phyloP scores from a whole-genome alignment of 2,888 invertebrate genomes.

The Dermolepida albohirtum region DNA sequence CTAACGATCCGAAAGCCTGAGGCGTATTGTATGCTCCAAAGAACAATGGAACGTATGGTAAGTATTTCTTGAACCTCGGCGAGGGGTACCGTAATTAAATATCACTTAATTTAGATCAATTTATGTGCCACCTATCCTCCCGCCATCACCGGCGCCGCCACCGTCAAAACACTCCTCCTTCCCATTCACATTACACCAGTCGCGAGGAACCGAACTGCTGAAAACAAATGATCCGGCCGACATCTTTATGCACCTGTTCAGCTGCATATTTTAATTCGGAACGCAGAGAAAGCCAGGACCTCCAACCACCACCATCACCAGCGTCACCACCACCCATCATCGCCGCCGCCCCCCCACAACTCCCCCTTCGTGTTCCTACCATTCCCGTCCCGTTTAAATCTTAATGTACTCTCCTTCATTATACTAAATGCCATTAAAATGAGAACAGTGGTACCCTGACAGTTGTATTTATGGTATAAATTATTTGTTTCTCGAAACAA shows the following conservation, averaged over 20 bases:
- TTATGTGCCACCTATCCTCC: slow-evolving; percentile 47
- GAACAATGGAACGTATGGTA: too few relatives aligned
- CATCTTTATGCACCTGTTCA: slow-evolving; percentile 50
- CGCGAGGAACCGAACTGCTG: slow-evolving; percentile 45
- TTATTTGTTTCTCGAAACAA: slow-evolving; percentile 41
- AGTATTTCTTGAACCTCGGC: too few relatives aligned
- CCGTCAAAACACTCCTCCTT: not conserved
- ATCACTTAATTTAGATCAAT: slow-evolving; percentile 55
- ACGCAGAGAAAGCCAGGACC: not conserved
- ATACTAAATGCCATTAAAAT: slow-evolving; percentile 39
- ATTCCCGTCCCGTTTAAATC: slow-evolving; percentile 29
- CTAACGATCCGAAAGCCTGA: too few relatives aligned
- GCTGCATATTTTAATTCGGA: slow-evolving; percentile 43
- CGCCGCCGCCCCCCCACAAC: not conserved
- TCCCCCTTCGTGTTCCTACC: not conserved
- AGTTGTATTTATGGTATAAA: slow-evolving; percentile 42
- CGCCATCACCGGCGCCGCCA: slow-evolving; percentile 41
- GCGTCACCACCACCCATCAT: not conserved
- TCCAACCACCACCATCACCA: not conserved
- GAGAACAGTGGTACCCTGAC: slow-evolving; percentile 38
- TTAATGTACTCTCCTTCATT: slow-evolving; percentile 40
- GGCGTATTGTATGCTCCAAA: too few relatives aligned
- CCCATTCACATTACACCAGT: slow-evolving; percentile 35
- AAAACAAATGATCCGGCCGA: slow-evolving; percentile 49
- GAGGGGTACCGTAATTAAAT: slow-evolving; percentile 52